Conservation (phyloP, 1,140 invertebrate genomes). For the Apis cerana region DNA sequence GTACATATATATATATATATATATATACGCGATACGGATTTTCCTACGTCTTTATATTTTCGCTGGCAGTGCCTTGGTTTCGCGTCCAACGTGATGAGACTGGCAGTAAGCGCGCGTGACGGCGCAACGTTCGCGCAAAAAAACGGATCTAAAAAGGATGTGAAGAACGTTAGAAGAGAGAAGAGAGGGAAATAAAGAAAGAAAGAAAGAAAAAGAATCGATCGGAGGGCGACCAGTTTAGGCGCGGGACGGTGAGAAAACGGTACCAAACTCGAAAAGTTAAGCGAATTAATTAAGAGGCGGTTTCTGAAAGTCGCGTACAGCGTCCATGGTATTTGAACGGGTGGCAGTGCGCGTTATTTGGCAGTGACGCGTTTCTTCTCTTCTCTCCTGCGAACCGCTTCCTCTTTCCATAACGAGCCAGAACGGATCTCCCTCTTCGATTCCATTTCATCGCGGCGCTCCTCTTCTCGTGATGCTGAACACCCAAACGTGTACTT, state of each 20-base stretch:
- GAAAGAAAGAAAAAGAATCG: not conserved
- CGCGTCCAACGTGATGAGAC: constrained; percentile 28
- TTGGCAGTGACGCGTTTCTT: constrained; percentile 70
- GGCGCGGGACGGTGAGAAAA: not conserved
- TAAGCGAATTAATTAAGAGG: not conserved
- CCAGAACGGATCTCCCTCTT: not conserved
- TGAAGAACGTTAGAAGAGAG: not conserved
- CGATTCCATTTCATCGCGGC: not conserved
- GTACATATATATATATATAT: not conserved
- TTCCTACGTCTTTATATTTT: constrained; percentile 8
- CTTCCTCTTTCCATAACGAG: not conserved
- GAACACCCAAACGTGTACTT: not conserved
- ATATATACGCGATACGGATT: not conserved
- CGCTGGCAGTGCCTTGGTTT: constrained; percentile 55
- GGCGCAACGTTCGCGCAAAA: not conserved
- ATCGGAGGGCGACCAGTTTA: not conserved
- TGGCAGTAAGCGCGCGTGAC: constrained; percentile 48
- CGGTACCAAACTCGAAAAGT: not conserved
- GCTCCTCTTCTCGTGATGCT: not conserved
- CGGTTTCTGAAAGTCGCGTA: not conserved
- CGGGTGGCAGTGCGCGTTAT: constrained; percentile 64
- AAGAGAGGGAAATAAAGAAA: not conserved
- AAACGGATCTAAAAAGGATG: no score
- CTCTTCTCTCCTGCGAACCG: constrained; percentile 30
- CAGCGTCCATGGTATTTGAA: constrained; percentile 11